Conservation (phyloP, 2,797 vertebrate genomes). For the Ara ararauna region DNA sequence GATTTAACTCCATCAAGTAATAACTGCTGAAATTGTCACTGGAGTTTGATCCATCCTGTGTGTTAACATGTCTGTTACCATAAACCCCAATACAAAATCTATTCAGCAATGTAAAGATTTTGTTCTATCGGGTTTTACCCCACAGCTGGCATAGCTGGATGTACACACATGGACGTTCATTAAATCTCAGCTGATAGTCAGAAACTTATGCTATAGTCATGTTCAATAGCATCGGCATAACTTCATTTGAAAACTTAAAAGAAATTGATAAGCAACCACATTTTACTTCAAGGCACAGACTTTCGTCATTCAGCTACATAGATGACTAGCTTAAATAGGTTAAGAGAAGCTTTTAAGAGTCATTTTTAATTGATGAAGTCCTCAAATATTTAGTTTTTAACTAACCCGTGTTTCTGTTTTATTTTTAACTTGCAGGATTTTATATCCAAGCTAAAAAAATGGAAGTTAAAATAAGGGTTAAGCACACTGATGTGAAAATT, state of each 20-base stretch:
- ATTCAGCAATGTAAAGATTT: not conserved
- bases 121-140: not conserved
- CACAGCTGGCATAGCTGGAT: not conserved
- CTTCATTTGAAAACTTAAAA: not conserved
- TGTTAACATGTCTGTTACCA: not conserved
- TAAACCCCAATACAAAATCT: not conserved
- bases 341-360: not conserved
- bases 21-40: not conserved
- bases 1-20: not conserved
- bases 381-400: not conserved
- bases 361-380: not conserved
- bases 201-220: not conserved
- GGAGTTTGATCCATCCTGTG: not conserved
- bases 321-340: not conserved
- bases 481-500: not conserved
- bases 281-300: not conserved
- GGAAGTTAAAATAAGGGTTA: not conserved
- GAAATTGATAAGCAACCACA: not conserved
- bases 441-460: not conserved
- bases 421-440: not conserved
- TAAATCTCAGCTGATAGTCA: not conserved
- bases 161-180: not conserved
- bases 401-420: rapidly evolving
- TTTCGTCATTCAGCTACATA: not conserved
- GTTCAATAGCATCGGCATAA: not conserved